Evolutionary conservation across 2,797 vertebrate genomes (phyloP).

Genomic region (Allobates femoralis): DNA sequence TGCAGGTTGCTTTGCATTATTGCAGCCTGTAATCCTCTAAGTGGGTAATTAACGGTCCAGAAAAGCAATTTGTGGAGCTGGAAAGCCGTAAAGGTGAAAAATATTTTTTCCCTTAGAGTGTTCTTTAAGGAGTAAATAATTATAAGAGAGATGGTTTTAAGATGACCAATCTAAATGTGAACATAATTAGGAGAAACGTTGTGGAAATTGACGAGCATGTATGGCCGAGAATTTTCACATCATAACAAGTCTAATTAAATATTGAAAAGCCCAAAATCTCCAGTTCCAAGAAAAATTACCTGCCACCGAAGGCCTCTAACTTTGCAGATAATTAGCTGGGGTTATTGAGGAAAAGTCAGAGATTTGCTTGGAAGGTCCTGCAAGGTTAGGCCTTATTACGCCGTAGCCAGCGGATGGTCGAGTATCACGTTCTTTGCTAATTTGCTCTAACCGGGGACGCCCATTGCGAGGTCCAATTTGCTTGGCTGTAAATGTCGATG

Average conservation of each 20-base stretch:
- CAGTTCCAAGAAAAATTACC: constrained; percentile 80
- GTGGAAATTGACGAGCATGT: constrained; percentile 73
- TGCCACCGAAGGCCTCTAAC: constrained; percentile 75
- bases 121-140: constrained; percentile 85
- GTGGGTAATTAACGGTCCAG: constrained; percentile 79
- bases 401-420: constrained; percentile 74
- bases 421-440: constrained; percentile 79
- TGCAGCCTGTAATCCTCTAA: constrained; percentile 77
- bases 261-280: constrained; percentile 79
- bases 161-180: constrained; percentile 79
- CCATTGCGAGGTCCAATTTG: constrained; percentile 77
- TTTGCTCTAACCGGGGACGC: constrained; percentile 80
- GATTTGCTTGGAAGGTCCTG: constrained; percentile 73
- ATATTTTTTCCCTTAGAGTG: constrained; percentile 75
- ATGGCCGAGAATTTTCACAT: constrained; percentile 75
- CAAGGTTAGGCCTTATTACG: constrained; percentile 79
- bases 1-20: constrained; percentile 73
- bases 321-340: constrained; percentile 81
- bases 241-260: constrained; percentile 83
- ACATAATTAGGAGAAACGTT: constrained; percentile 77
- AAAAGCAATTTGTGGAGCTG: constrained; percentile 79
- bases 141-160: constrained; percentile 76
- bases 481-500: constrained; percentile 75
- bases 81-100: constrained; percentile 78
- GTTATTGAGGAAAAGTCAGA: constrained; percentile 69